Evolutionary conservation across 2,797 vertebrate genomes (phyloP).

Genomic region (Gallirallus australis): DNA sequence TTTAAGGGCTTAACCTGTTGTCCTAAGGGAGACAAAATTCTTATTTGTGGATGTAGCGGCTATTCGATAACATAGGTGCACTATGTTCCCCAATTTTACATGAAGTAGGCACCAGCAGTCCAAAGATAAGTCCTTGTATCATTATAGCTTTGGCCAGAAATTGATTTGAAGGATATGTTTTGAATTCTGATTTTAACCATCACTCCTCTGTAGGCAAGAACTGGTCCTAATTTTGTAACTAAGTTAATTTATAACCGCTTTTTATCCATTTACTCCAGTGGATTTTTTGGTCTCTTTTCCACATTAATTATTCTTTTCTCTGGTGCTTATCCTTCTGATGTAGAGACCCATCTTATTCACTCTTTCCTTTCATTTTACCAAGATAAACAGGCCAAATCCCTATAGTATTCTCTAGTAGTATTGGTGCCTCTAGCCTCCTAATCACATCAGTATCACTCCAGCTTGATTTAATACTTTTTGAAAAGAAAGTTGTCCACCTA

Average conservation of each 20-base stretch:
- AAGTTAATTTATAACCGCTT: neutral
- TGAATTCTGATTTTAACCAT: neutral
- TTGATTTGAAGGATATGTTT: neutral
- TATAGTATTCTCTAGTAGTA: neutral
- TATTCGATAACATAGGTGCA: neutral
- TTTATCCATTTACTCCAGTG: neutral
- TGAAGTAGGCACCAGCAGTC: neutral
- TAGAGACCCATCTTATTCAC: neutral
- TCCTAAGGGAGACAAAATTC: neutral
- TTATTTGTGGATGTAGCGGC: neutral
- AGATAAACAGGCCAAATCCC: neutral
- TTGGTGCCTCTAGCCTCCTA: neutral
- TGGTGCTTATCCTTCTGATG: neutral
- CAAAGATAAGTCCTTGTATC: neutral
- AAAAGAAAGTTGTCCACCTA: neutral
- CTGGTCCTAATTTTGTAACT: neutral
- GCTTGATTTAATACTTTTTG: neutral
- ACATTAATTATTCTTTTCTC: neutral
- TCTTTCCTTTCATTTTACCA: neutral
- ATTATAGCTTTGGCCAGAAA: neutral
- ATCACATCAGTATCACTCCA: neutral
- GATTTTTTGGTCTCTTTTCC: neutral
- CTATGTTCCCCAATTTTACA: neutral
- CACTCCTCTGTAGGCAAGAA: neutral
- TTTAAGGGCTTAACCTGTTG: neutral